Conservation (phyloP, 2,797 vertebrate genomes). For the Liparis tanakae region DNA sequence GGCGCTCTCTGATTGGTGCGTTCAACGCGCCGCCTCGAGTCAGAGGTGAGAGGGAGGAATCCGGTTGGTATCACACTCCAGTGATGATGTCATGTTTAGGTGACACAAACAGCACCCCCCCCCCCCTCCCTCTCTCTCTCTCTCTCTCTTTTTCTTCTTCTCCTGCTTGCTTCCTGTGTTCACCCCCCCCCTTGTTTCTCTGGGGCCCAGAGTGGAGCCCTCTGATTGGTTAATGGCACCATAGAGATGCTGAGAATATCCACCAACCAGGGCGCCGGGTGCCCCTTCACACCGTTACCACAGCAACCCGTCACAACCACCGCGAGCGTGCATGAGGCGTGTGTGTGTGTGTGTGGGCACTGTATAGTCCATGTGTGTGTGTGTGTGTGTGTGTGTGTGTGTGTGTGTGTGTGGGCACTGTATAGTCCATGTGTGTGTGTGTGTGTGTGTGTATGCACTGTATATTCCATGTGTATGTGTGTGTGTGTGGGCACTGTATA, state of each 20-base stretch:
- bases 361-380: constrained; percentile 25
- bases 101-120: constrained; percentile 58
- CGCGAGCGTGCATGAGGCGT: constrained; percentile 37
- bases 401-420: constrained; percentile 28
- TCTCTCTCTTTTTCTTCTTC: constrained; percentile 13
- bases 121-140: constrained; percentile 31
- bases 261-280: constrained; percentile 80
- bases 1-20: constrained; percentile 65
- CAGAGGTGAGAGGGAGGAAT: constrained; percentile 26
- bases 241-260: constrained; percentile 84
- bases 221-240: constrained; percentile 77
- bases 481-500: no score
- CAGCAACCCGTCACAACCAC: constrained; percentile 82
- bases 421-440: constrained; percentile 23
- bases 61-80: constrained; percentile 48
- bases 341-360: constrained; percentile 40
- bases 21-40: constrained; percentile 22
- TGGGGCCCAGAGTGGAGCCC: constrained; percentile 61
- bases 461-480: no score
- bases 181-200: constrained; percentile 67
- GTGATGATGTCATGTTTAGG: constrained; percentile 77
- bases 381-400: constrained; percentile 34
- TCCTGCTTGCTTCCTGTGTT: constrained; percentile 61
- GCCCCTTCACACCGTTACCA: constrained; percentile 81
- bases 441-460: constrained; percentile 26